Percentiles rank a stretch among this genome's conserved stretches.
phyloP scores from a whole-genome alignment of 1,140 invertebrate species.

The Drosophila ananassae region DNA sequence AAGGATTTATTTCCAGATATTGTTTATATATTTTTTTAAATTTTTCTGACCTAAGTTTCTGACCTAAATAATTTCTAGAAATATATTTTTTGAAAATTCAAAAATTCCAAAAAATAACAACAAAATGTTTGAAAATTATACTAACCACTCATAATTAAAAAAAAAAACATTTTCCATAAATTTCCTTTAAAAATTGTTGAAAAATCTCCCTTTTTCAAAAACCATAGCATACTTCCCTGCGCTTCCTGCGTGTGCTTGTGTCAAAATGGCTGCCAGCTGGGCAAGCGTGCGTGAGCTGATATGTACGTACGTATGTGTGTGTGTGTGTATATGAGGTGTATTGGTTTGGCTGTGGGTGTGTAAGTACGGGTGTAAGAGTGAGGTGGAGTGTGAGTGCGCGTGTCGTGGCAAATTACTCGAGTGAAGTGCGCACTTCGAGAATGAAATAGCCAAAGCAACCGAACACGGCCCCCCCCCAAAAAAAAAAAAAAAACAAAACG shows the following conservation, averaged over 20 bases:
- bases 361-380: conserved; percentile 6
- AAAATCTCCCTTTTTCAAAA: neutral
- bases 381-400: conserved; percentile 48
- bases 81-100: no score
- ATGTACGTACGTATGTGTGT: neutral
- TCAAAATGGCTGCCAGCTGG: conserved; percentile 25
- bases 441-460: conserved; percentile 71
- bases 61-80: no score
- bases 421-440: conserved; percentile 73
- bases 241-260: conserved; percentile 29
- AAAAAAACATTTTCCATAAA: neutral
- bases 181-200: neutral
- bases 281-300: conserved; percentile 2
- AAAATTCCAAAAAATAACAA: no score
- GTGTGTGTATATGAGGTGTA: neutral
- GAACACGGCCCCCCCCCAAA: conserved; percentile 40
- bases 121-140: no score
- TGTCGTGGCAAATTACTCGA: conserved; percentile 73
- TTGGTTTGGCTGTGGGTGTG: conserved; percentile 2
- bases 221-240: neutral
- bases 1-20: no score
- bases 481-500: conserved; percentile 41
- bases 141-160: neutral
- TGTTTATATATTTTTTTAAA: no score
- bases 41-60: no score